phyloP scores from a whole-genome alignment of 2,888 invertebrate species.

The Cheilosia pagana region DNA sequence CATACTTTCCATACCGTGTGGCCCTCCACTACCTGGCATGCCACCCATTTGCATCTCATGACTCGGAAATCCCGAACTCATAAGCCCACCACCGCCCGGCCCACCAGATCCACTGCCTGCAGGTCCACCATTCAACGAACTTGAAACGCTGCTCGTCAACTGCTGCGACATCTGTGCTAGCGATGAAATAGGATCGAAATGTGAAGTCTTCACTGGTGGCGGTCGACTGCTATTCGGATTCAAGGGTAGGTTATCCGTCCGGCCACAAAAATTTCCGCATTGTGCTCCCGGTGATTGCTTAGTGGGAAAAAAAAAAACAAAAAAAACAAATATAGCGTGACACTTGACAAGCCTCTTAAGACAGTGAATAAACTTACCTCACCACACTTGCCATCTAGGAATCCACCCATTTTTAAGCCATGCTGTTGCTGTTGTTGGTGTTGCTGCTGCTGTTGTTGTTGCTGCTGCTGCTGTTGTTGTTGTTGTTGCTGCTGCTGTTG shows the following conservation, averaged over 20 bases:
- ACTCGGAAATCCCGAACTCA: conserved; percentile 65
- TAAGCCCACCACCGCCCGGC: conserved; percentile 76
- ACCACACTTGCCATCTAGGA: conserved; percentile 79
- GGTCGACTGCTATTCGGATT: conserved; percentile 86
- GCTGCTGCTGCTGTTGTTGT: conserved; percentile 51
- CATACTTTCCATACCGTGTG: conserved; percentile 78
- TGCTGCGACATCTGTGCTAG: conserved; percentile 98
- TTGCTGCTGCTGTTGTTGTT: conserved; percentile 60
- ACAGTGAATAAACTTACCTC: conserved; percentile 61
- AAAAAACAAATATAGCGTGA: conserved; percentile 14
- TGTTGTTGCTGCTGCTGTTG: conserved; percentile 65
- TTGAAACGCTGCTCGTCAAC: conserved; percentile 89
- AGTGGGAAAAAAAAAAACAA: conserved; percentile 50
- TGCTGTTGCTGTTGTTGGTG: conserved; percentile 61
- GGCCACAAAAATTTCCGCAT: conserved; percentile 81
- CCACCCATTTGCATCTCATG: conserved; percentile 78
- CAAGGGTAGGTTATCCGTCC: conserved; percentile 87
- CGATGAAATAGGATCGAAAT: conserved; percentile 96
- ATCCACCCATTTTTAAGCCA: conserved; percentile 79
- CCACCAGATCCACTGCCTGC: conserved; percentile 79
- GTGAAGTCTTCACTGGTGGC: conserved; percentile 87
- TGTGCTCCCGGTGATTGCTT: conserved; percentile 76
- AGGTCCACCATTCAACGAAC: conserved; percentile 84
- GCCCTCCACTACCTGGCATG: conserved; percentile 59
- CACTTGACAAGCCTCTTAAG: no score